Evolutionary conservation across 23 tunicate species (phyloP).

Genomic region (Ascidia mentula): DNA sequence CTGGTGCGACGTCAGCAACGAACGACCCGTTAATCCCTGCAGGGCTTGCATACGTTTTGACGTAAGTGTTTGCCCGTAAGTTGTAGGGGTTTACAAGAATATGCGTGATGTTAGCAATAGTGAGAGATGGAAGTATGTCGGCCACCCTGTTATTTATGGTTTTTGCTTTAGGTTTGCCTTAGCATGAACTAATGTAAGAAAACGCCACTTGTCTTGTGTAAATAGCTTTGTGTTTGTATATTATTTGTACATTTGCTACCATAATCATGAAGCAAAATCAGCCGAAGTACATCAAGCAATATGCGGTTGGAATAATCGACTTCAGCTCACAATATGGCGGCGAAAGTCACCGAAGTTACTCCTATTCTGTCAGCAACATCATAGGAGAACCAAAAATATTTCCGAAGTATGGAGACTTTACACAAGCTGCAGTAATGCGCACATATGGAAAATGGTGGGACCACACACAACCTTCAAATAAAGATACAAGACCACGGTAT

Average conservation of each 20-base stretch:
- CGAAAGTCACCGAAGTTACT: slow-evolving; percentile 80
- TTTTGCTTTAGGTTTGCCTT: neutral
- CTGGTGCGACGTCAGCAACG: neutral
- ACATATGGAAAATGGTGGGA: slow-evolving; percentile 96
- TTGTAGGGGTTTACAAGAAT: too few species aligned
- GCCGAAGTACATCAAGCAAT: slow-evolving; percentile 78
- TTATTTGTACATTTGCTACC: neutral
- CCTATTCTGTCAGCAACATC: slow-evolving; percentile 78
- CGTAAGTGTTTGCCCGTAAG: too few species aligned
- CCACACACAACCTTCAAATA: slow-evolving; percentile 12
- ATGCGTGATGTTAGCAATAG: too few species aligned
- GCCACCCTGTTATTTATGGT: neutral
- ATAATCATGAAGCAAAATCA: slow-evolving; percentile 28
- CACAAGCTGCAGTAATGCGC: slow-evolving; percentile 91
- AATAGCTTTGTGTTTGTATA: neutral
- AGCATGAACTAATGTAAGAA: slow-evolving; percentile 2
- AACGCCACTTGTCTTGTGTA: neutral
- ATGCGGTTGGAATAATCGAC: slow-evolving; percentile 66
- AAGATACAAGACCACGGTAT: slow-evolving; percentile 54
- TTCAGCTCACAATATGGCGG: slow-evolving; percentile 94
- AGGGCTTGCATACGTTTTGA: neutral
- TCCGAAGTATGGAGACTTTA: slow-evolving; percentile 91
- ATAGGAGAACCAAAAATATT: slow-evolving; percentile 85
- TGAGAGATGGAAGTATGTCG: too few species aligned
- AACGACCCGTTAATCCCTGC: too few species aligned